Conservation (phyloP, 2,797 vertebrate genomes). For the Lerista edwardsae region DNA sequence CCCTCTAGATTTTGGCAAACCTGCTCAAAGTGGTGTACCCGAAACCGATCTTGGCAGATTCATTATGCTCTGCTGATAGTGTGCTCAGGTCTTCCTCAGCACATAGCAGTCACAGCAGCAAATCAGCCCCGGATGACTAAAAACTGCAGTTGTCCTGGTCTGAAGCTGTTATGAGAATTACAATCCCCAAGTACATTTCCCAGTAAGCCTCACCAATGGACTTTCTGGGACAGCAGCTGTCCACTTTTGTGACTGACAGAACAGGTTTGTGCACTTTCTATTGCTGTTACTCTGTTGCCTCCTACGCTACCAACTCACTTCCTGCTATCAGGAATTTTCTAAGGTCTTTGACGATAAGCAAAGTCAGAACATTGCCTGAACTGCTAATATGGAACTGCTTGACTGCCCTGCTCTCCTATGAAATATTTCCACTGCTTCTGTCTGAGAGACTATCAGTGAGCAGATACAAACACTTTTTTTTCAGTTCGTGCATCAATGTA, state of each 20-base stretch:
- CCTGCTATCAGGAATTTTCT: slow-evolving; percentile 2
- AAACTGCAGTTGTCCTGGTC: neutral
- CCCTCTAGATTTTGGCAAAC: neutral
- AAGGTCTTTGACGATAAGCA: neutral
- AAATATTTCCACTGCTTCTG: slow-evolving; percentile 21
- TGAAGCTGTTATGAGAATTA: neutral
- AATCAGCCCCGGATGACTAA: neutral
- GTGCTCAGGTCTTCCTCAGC: neutral
- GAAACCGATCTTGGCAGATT: neutral
- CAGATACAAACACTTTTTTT: slow-evolving; percentile 30
- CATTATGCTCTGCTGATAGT: neutral
- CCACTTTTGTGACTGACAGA: neutral
- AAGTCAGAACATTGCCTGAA: slow-evolving; percentile 30
- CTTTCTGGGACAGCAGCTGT: neutral
- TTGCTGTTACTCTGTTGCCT: neutral
- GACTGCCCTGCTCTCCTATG: slow-evolving; percentile 33
- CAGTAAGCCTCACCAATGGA: neutral
- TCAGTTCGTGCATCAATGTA: slow-evolving; percentile 45
- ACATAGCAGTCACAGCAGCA: neutral
- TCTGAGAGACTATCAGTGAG: slow-evolving; percentile 33
- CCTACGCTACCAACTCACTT: neutral
- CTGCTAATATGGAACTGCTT: slow-evolving; percentile 42
- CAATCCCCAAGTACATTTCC: neutral
- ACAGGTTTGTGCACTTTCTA: accelerated
- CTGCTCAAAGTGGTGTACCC: neutral